Conservation (phyloP, 2,113 vertebrate genomes). For the Mesocricetus auratus region DNA sequence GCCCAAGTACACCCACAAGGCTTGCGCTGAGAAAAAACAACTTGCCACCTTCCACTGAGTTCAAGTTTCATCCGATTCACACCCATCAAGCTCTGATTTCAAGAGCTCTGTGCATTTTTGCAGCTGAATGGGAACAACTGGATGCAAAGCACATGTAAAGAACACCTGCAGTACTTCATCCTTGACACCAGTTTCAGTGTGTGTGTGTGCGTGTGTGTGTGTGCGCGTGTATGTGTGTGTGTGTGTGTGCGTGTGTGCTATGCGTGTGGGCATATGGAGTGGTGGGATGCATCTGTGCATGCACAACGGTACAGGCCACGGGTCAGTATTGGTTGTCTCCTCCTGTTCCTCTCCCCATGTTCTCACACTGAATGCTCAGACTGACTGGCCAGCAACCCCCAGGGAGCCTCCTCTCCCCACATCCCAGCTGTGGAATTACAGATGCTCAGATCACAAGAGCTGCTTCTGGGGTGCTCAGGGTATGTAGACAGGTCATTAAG, state of each 20-base stretch:
- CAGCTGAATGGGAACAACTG: constrained; percentile 77
- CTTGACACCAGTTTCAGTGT: constrained; percentile 26
- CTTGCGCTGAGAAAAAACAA: constrained; percentile 72
- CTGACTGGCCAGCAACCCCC: not conserved
- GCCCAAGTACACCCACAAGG: constrained; percentile 73
- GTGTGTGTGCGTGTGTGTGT: not conserved
- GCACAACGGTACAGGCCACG: not conserved
- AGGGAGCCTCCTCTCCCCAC: not conserved
- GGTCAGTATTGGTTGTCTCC: not conserved
- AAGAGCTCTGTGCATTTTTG: constrained; percentile 77
- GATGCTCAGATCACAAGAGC: too few species aligned
- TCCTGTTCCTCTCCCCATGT: not conserved
- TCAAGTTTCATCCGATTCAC: constrained; percentile 82
- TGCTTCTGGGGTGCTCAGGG: too few species aligned
- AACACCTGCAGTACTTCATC: constrained; percentile 30
- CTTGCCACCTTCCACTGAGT: constrained; percentile 79
- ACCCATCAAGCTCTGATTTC: constrained; percentile 83
- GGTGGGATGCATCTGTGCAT: not conserved
- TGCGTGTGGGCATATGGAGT: not conserved
- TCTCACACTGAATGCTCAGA: not conserved
- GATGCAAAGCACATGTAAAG: constrained; percentile 69
- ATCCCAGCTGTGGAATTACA: not conserved
- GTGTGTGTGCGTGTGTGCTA: not conserved
- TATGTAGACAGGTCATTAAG: not conserved
- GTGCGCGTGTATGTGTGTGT: not conserved